Evolutionary conservation across 2,888 invertebrate genomes (phyloP).

Genomic region (Noctua janthina): DNA sequence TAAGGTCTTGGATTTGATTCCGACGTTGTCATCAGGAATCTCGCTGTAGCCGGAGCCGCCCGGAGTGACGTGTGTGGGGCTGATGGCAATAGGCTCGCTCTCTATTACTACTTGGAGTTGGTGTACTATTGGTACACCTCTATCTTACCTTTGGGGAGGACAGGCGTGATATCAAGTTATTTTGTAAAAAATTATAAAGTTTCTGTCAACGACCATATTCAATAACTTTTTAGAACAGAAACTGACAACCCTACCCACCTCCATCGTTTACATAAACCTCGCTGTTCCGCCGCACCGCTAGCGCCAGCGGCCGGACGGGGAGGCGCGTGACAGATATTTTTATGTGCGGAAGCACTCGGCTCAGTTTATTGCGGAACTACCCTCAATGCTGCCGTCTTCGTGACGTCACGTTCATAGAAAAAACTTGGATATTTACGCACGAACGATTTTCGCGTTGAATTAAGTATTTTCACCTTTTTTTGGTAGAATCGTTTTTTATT

Average conservation of each 20-base stretch:
- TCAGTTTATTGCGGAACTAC: constrained; percentile 72
- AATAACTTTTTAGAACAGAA: not conserved
- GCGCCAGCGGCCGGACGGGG: constrained; percentile 55
- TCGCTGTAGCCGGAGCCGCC: not conserved
- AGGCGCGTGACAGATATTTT: constrained; percentile 76
- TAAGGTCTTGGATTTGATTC: not conserved
- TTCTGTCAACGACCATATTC: not conserved
- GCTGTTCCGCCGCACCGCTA: constrained; percentile 55
- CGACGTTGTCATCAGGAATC: not conserved
- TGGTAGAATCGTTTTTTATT: not conserved
- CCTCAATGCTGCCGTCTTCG: constrained; percentile 50
- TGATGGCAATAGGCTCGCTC: not conserved
- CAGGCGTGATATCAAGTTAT: not conserved
- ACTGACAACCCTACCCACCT: constrained; percentile 56
- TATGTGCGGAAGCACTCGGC: constrained; percentile 75
- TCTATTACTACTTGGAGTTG: not conserved
- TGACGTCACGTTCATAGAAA: constrained; percentile 60
- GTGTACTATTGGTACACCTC: not conserved
- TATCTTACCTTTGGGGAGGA: no score
- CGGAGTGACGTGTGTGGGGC: not conserved
- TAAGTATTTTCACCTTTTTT: not conserved
- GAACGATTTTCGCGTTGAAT: constrained; percentile 29
- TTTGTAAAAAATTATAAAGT: not conserved
- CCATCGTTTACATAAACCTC: constrained; percentile 64
- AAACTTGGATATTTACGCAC: constrained; percentile 50